Conservation (phyloP, 2,888 invertebrate genomes). For the Gisinianus flammeolus region DNA sequence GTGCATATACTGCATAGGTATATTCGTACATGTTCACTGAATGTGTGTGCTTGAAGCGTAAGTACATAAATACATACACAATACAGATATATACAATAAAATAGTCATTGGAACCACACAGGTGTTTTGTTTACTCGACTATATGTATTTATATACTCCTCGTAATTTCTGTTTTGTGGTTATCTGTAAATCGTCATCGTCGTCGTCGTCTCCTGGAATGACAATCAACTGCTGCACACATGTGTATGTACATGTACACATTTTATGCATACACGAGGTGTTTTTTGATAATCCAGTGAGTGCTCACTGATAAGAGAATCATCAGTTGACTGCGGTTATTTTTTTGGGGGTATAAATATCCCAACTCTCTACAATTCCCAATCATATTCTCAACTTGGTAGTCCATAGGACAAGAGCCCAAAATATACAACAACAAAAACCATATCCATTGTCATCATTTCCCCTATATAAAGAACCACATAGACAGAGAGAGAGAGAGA, state of each 20-base stretch:
- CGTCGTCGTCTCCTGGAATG: conserved; percentile 17
- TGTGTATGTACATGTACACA: too few species aligned
- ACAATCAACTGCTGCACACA: too few species aligned
- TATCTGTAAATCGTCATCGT: not conserved
- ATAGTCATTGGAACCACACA: not conserved
- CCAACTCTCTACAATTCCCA: not conserved
- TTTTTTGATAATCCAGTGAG: not conserved
- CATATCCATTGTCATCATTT: not conserved
- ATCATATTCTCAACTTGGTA: not conserved
- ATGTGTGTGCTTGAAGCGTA: too few species aligned
- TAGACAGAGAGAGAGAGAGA: too few species aligned
- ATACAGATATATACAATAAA: too few species aligned
- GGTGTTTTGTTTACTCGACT: not conserved
- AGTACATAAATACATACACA: too few species aligned
- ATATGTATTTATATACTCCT: not conserved
- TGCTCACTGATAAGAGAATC: not conserved
- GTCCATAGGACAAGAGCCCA: too few species aligned
- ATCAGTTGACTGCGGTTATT: too few species aligned
- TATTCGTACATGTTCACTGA: too few species aligned
- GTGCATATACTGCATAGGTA: too few species aligned
- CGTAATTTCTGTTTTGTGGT: conserved; percentile 8
- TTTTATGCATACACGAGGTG: not conserved
- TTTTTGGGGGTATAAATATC: conserved; percentile 2
- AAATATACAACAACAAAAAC: too few species aligned
- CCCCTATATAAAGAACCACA: not conserved